Percentiles rank a stretch among this genome's conserved stretches.
Conservation (phyloP, 2,797 vertebrate genomes). For the Eulemur mongoz region DNA sequence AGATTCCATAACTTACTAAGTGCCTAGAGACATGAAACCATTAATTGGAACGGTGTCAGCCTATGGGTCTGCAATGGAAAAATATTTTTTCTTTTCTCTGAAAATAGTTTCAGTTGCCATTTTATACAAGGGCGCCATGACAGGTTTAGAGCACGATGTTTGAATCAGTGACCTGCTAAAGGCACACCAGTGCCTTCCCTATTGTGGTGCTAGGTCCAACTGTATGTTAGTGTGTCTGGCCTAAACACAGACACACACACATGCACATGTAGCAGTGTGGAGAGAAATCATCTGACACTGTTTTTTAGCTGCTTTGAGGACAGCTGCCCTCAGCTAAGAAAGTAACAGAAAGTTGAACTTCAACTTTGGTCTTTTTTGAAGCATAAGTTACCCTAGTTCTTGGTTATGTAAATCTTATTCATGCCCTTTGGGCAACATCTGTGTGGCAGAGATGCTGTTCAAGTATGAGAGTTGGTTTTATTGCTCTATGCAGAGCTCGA, state of each 20-base stretch:
- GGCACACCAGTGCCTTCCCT: neutral
- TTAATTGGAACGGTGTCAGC: neutral
- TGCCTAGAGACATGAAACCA: neutral
- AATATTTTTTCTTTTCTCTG: neutral
- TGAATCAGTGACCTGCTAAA: neutral
- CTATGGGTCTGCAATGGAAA: neutral
- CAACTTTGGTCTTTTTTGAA: neutral
- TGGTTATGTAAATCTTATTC: neutral
- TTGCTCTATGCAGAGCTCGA: neutral
- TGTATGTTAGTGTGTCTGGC: neutral
- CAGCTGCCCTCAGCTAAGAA: neutral
- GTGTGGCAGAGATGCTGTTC: neutral
- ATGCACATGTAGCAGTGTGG: neutral
- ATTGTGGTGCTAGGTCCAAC: neutral
- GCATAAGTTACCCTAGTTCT: neutral
- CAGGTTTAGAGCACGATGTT: neutral
- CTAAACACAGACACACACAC: neutral
- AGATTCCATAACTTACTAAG: neutral
- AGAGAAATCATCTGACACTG: neutral
- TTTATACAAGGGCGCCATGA: neutral
- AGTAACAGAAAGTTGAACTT: neutral
- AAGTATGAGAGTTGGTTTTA: neutral
- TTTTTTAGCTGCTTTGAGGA: neutral
- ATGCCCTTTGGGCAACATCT: neutral
- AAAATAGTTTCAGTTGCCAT: neutral